Evolutionary conservation across 2,888 invertebrate species (phyloP).

Genomic region (Eledona agricola): DNA sequence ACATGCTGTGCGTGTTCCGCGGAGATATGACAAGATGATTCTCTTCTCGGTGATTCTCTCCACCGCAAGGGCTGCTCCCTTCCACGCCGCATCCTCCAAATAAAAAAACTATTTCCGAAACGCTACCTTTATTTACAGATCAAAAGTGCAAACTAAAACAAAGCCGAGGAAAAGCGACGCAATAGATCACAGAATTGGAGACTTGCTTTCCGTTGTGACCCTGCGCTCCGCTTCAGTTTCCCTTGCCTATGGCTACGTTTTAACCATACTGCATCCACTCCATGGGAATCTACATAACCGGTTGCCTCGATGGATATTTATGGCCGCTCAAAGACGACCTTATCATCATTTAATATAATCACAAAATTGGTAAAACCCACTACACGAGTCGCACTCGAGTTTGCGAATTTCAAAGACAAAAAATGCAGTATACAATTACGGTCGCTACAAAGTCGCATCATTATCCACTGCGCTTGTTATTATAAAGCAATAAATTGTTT

Average conservation of each 20-base stretch:
- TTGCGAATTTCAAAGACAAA: no score
- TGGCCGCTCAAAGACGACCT: no score
- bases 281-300: conserved; percentile 31
- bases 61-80: conserved; percentile 11
- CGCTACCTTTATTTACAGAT: conserved; percentile 20
- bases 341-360: no score
- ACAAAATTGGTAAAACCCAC: no score
- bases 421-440: no score
- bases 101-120: conserved; percentile 11
- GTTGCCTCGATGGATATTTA: no score
- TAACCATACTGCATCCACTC: conserved; percentile 8
- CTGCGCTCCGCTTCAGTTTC: conserved; percentile 42
- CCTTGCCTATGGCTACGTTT: conserved; percentile 28
- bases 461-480: no score
- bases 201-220: conserved; percentile 50
- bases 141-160: conserved; percentile 20
- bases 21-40: conserved; percentile 57
- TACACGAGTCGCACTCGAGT: no score
- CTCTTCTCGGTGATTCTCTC: no score
- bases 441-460: no score
- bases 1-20: conserved; percentile 58
- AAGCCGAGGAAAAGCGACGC: conserved; percentile 34
- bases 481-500: no score
- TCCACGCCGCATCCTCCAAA: conserved; percentile 1
- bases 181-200: conserved; percentile 50